A percentile compares a stretch with the other conserved stretches of the same genome.
phyloP scores from a whole-genome alignment of 1,140 invertebrate species.

The Paramacrobiotus metropolitanus region DNA sequence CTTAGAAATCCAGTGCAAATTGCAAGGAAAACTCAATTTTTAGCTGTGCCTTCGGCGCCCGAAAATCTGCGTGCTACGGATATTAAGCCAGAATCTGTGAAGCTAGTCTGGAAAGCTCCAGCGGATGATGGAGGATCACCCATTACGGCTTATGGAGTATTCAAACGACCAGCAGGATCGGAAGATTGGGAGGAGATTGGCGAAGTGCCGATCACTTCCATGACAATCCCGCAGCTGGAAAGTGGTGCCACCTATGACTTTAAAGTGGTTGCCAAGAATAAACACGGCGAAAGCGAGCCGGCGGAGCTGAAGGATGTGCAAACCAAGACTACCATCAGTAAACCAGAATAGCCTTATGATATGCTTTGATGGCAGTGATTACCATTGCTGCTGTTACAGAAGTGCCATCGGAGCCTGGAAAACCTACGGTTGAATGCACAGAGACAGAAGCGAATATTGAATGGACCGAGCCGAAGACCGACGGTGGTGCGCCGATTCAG shows the following conservation, averaged over 20 bases:
- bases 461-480: conserved; percentile 75
- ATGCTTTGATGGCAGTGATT: not conserved
- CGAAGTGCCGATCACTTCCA: conserved; percentile 29
- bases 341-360: not conserved
- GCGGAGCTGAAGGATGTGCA: not conserved
- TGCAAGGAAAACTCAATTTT: not conserved
- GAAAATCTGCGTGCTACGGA: not conserved
- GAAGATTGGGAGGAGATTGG: not conserved
- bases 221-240: conserved; percentile 46
- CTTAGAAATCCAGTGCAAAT: not conserved
- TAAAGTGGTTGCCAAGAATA: conserved; percentile 54
- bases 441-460: conserved; percentile 70
- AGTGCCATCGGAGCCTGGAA: conserved; percentile 29
- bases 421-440: conserved; percentile 30
- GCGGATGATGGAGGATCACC: conserved; percentile 50
- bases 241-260: conserved; percentile 59
- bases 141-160: conserved; percentile 46
- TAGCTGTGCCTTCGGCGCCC: not conserved
- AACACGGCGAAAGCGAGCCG: conserved; percentile 43
- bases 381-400: not conserved
- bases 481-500: conserved; percentile 67
- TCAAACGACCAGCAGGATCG: not conserved
- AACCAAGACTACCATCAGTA: not conserved
- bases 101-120: conserved; percentile 55
- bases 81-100: conserved; percentile 31